Conservation (phyloP, 2,888 invertebrate genomes). For the Polydrusus tereticollis region DNA sequence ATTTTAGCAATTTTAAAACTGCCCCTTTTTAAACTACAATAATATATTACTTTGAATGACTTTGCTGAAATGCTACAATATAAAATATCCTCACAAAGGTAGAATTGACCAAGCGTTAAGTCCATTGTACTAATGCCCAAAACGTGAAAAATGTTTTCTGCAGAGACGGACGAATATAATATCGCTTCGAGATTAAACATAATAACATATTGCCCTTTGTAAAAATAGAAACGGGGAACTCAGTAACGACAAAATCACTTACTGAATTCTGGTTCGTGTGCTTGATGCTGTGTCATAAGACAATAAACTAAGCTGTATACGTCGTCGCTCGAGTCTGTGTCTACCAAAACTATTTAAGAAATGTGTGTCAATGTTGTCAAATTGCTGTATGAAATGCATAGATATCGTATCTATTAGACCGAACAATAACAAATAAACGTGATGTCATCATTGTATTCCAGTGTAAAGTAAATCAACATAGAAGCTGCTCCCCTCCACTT, state of each 20-base stretch:
- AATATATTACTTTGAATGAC: neutral
- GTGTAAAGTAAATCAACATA: too few species aligned
- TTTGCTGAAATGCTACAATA: neutral
- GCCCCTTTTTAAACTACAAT: neutral
- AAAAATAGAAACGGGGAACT: neutral
- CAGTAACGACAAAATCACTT: neutral
- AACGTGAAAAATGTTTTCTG: neutral
- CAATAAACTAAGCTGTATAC: too few species aligned
- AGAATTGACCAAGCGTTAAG: constrained; percentile 8
- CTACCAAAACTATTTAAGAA: too few species aligned
- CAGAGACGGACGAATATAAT: neutral
- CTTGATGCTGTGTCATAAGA: too few species aligned
- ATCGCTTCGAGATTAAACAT: neutral
- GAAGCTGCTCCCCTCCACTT: too few species aligned
- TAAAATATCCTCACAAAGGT: neutral
- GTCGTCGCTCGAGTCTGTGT: too few species aligned
- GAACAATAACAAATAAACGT: too few species aligned
- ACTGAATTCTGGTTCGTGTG: neutral
- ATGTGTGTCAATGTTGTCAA: too few species aligned
- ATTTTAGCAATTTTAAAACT: too few species aligned
- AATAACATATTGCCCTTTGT: neutral
- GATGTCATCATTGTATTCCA: too few species aligned
- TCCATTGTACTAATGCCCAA: neutral
- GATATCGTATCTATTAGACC: too few species aligned
- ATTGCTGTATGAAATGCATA: too few species aligned